Percentiles rank a stretch among this genome's conserved stretches.
phyloP scores from a whole-genome alignment of 2,888 invertebrate genomes.

The Hypercompe scribonia region DNA sequence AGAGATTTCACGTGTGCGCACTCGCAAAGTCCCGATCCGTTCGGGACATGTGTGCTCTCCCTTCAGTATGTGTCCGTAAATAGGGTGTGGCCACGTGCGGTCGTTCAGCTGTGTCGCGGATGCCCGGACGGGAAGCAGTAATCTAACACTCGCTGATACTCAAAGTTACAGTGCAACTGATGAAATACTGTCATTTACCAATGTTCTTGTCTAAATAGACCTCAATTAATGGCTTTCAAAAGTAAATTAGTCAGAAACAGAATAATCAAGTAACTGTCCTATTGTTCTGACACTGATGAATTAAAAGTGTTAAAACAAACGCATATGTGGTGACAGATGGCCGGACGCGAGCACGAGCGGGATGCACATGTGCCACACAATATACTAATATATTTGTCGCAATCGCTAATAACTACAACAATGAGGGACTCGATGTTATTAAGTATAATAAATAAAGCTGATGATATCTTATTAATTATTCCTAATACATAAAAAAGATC shows the following conservation, averaged over 20 bases:
- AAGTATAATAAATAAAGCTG: constrained; percentile 51
- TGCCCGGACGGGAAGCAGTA: constrained; percentile 84
- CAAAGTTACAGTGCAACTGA: constrained; percentile 67
- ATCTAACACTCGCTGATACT: constrained; percentile 81
- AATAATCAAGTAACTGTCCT: constrained; percentile 63
- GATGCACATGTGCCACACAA: constrained; percentile 77
- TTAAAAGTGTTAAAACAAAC: constrained; percentile 81
- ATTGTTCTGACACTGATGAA: constrained; percentile 80
- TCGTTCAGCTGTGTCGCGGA: constrained; percentile 85
- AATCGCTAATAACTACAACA: constrained; percentile 72
- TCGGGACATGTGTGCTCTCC: constrained; percentile 86
- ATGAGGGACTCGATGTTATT: constrained; percentile 56
- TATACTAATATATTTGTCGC: constrained; percentile 71
- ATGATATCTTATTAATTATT: constrained; percentile 37
- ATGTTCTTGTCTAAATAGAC: background rate
- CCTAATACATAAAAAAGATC: constrained; percentile 45
- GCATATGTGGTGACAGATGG: constrained; percentile 85
- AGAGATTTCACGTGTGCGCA: constrained; percentile 86
- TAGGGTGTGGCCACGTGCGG: constrained; percentile 86
- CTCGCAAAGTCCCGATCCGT: constrained; percentile 85
- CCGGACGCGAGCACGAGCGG: constrained; percentile 76
- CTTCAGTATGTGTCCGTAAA: constrained; percentile 85
- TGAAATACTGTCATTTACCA: constrained; percentile 16
- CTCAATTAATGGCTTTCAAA: background rate
- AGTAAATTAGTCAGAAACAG: constrained; percentile 17